These are phyloP conservation scores for Charanyca ferruginea DNA, from an alignment of 2,888 invertebrate species.

Conservation along the genomic window DNA sequence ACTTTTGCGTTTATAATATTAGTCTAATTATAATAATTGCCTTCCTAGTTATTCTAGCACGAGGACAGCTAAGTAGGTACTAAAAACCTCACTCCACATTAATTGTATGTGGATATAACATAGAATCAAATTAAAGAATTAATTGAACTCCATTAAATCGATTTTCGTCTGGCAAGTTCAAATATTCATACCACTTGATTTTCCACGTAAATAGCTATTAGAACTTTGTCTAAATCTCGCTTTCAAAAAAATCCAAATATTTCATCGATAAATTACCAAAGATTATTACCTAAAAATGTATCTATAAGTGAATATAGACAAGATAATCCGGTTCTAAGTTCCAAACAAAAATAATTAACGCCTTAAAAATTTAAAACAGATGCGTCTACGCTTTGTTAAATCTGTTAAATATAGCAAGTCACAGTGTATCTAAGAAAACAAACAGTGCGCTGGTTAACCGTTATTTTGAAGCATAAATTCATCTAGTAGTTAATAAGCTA, in stretches of 20 bases:
- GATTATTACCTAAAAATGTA: conserved; percentile 37
- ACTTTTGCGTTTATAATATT: too few species aligned
- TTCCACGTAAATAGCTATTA: neutral
- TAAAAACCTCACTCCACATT: neutral
- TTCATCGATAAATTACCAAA: conserved; percentile 23
- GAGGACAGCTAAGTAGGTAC: too few species aligned
- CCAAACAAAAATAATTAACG: conserved; percentile 33
- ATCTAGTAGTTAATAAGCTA: conserved; percentile 84
- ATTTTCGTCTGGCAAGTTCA: neutral
- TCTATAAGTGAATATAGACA: conserved; percentile 31
- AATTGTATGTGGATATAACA: too few species aligned
- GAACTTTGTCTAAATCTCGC: too few species aligned
- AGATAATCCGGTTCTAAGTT: conserved; percentile 43
- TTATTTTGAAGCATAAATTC: conserved; percentile 80
- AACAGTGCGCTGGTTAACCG: conserved; percentile 71
- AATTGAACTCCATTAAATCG: neutral
- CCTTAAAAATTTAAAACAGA: conserved; percentile 56
- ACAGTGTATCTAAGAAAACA: conserved; percentile 76
- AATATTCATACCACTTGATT: neutral
- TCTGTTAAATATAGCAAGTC: conserved; percentile 73
- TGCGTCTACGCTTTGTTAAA: conserved; percentile 48
- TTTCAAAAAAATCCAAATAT: conserved; percentile 2
- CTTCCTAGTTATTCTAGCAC: too few species aligned
- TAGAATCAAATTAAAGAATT: conserved; percentile 1
- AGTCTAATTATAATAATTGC: too few species aligned